Evolutionary conservation across 2,888 invertebrate genomes (phyloP).

Genomic region (Sialis lutaria): DNA sequence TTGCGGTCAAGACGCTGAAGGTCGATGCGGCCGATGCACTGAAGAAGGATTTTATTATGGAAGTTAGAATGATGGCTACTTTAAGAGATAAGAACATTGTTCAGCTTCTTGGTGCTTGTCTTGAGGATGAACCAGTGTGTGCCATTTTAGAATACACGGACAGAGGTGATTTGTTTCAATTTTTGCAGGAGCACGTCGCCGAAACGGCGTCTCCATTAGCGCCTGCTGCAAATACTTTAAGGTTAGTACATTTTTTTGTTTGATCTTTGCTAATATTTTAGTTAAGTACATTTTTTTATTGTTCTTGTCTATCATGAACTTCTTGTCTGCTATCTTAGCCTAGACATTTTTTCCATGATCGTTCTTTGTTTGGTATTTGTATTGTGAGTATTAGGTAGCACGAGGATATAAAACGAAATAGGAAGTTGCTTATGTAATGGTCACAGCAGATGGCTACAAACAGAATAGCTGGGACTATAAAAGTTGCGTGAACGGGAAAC

Average conservation of each 20-base stretch:
- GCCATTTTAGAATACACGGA: conserved; percentile 62
- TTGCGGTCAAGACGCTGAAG: conserved; percentile 56
- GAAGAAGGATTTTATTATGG: conserved; percentile 53
- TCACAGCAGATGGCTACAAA: too few relatives aligned
- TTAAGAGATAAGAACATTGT: conserved; percentile 56
- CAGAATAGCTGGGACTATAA: too few relatives aligned
- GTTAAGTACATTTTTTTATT: too few relatives aligned
- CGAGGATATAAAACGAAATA: too few relatives aligned
- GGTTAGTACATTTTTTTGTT: conserved; percentile 30
- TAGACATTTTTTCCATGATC: too few relatives aligned
- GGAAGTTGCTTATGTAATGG: too few relatives aligned
- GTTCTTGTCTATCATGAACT: too few relatives aligned
- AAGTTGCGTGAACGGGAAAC: too few relatives aligned
- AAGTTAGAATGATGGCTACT: conserved; percentile 50
- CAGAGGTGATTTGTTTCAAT: conserved; percentile 70
- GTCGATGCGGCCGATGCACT: conserved; percentile 35
- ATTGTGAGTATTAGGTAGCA: too few relatives aligned
- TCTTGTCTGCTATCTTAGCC: too few relatives aligned
- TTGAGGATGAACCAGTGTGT: conserved; percentile 54
- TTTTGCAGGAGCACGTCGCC: conserved; percentile 61
- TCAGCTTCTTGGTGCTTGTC: conserved; percentile 52
- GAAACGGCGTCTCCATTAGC: conserved; percentile 47
- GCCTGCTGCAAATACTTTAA: conserved; percentile 47
- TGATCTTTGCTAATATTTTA: background rate
- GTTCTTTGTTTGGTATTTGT: too few relatives aligned